Conservation (phyloP, 2,113 vertebrate genomes). For the Oryzias curvinotus region DNA sequence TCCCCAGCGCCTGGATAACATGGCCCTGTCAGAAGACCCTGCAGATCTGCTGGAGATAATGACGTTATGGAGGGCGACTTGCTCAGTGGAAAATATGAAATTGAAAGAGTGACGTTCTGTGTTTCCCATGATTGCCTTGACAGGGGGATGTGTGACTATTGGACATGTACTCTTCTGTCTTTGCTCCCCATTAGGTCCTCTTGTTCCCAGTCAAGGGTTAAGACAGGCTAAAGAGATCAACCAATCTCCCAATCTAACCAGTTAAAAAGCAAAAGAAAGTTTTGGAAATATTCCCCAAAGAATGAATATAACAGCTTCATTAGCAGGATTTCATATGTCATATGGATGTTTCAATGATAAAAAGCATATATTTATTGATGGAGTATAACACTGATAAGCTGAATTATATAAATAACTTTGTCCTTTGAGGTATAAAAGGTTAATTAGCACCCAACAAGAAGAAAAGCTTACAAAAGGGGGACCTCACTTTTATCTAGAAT, state of each 20-base stretch:
- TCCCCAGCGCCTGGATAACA: conserved; percentile 77
- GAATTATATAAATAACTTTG: too few relatives aligned
- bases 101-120: conserved; percentile 77
- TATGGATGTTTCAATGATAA: too few relatives aligned
- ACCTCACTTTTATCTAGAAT: too few relatives aligned
- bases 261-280: conserved; percentile 71
- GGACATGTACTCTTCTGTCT: conserved; percentile 67
- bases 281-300: conserved; percentile 13
- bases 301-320: conserved; percentile 36
- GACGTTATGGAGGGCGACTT: conserved; percentile 71
- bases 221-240: conserved; percentile 78
- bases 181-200: conserved; percentile 78
- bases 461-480: too few relatives aligned
- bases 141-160: conserved; percentile 61
- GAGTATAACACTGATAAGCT: too few relatives aligned
- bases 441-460: too few relatives aligned
- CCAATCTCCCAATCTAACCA: conserved; percentile 69
- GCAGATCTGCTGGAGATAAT: conserved; percentile 79
- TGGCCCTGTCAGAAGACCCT: conserved; percentile 77
- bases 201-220: conserved; percentile 79
- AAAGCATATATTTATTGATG: too few relatives aligned
- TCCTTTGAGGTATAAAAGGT: too few relatives aligned
- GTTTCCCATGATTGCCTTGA: conserved; percentile 79
- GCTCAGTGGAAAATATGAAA: conserved; percentile 71
- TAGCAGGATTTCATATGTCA: too few relatives aligned